Base-by-base conservation (phyloP, 1,140 invertebrate species). In the Chironomus striatipennis region DNA sequence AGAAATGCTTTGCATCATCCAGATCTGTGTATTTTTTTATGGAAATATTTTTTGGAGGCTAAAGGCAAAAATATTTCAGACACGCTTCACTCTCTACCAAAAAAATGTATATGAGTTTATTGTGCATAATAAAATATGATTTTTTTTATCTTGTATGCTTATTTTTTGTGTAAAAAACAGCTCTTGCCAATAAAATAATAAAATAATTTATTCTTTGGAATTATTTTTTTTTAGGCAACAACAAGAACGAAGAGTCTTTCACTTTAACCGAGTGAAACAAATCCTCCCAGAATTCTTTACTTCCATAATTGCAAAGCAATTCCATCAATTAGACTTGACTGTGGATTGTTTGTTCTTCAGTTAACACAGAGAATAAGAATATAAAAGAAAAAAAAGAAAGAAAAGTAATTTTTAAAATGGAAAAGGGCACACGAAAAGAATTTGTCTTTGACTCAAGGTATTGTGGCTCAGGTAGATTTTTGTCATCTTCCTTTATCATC, bases 151-250 rank as follows among this genome's bases (percentile, higher is more conserved):
- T 34, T 34, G 24, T 34, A 34, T 34, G 24, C 24, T 2, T 34
- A 2, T 34, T 34, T 34, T 34, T 1, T 34, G 24, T 20, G 1
- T 20, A 9, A 57, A 5, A 5, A 20, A 17, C 65, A 70, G 65
- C 65, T 12, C 47, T 57, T 12, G 47, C 47, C 47, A 70, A 18
- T 70, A 18, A 70, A 70, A 20, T 4, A 7, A 70, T 70, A 70
- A 20, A 70, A 70, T 70, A 10, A 70, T 70, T 70, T 70, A 70
- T 70, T 70, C 20, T 70, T 21, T 21, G 65, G 20, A 70, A 70
- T 8, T 10, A 21, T 57, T 34, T 34, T 12, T 57, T 57, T 57
- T n/a, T 57, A n/a, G 47, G 47, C 7, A 57, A 57, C n/a, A 3
- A 57, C n/a, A n/a, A n/a, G n/a, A n/a, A n/a, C n/a, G n/a, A n/a